Evolutionary conservation across 2,113 vertebrate species (phyloP), one percentile per base, ranked within the genome.

Genomic region (Todiramphus saurophagus): DNA sequence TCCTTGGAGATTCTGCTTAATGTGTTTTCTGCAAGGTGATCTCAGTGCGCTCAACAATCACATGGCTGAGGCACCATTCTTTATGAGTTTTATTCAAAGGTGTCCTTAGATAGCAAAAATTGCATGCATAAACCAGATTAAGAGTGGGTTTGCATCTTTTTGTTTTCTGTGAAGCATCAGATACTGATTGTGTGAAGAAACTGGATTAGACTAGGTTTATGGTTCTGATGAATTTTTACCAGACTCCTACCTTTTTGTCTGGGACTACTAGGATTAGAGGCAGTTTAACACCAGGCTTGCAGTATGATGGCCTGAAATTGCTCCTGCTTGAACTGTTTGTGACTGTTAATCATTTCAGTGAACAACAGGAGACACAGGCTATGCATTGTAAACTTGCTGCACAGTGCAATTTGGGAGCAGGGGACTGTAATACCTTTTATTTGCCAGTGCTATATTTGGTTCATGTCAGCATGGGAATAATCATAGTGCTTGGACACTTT

Each of bases 141-240:
- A 35, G 19, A 46, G 9, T 46, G 46, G 46, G 8, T 46, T 20
- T 46, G 18, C 46, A 46, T 46, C 18, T 46, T 46, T 46, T 46
- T 19, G 20, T 46, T 46, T 46, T 19, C 46, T 46, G 44, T 46
- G 46, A 46, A 76, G 35, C 7, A 48, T 31, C 39, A 16, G 13
- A 9, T n/a, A 20, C 0, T 17, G 19, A 6, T 35, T 35, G 4
- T 13, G 25, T 1, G 0, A 16, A 51, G 28, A 35, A 56, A 17
- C 35, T 13, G 23, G 14, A 21, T 73, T 5, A 55, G 56, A 16
- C 15, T 3, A 13, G 25, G 60, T 0, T 3, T 13, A 37, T 2
- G 19, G 62, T 72, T 90, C 35, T 30, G 25, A 35, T 14, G 9
- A 84, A 41, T 3, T 62, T 39, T 10, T 1, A 58, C 12, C 8